These are phyloP conservation scores for Melanotaenia maccullochi DNA, from an alignment of 2,797 vertebrate genomes.

Conservation along the genomic window DNA sequence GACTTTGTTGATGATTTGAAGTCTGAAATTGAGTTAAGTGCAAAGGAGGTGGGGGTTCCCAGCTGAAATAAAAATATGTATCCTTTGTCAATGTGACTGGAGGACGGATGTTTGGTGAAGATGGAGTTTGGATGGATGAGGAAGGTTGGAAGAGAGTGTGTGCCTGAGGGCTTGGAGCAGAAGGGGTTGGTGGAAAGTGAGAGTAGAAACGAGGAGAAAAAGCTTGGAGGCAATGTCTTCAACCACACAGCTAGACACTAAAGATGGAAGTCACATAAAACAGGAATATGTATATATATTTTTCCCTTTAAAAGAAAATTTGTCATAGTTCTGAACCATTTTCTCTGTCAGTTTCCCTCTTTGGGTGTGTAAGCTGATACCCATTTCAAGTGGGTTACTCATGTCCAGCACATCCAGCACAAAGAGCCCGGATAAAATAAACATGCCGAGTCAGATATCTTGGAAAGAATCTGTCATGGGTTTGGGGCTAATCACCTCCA, in stretches of 20 bases:
- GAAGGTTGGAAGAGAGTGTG: conserved; percentile 43
- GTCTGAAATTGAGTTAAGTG: conserved; percentile 87
- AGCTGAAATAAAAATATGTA: conserved; percentile 70
- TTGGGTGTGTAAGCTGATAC: conserved; percentile 94
- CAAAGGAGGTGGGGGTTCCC: conserved; percentile 76
- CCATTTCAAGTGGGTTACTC: conserved; percentile 96
- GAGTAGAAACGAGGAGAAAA: conserved; percentile 41
- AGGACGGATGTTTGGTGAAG: conserved; percentile 70
- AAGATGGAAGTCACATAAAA: conserved; percentile 73
- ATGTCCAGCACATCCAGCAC: conserved; percentile 99
- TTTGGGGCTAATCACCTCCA: conserved; percentile 99
- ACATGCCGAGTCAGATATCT: conserved; percentile 99
- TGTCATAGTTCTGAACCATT: conserved; percentile 81
- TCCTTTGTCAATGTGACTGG: conserved; percentile 75
- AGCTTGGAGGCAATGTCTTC: conserved; percentile 50
- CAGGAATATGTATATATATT: conserved; percentile 71
- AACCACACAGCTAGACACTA: conserved; percentile 78
- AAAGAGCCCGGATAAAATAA: conserved; percentile 99
- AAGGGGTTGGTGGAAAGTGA: conserved; percentile 48
- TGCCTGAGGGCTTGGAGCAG: conserved; percentile 11
- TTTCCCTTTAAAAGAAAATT: conserved; percentile 87
- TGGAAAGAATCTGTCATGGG: conserved; percentile 99
- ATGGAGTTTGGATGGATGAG: conserved; percentile 49
- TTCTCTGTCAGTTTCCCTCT: conserved; percentile 84
- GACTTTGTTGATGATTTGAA: conserved; percentile 79